Evolutionary conservation across 2,888 invertebrate species (phyloP).

Genomic region (Linhomoeus sp.): DNA sequence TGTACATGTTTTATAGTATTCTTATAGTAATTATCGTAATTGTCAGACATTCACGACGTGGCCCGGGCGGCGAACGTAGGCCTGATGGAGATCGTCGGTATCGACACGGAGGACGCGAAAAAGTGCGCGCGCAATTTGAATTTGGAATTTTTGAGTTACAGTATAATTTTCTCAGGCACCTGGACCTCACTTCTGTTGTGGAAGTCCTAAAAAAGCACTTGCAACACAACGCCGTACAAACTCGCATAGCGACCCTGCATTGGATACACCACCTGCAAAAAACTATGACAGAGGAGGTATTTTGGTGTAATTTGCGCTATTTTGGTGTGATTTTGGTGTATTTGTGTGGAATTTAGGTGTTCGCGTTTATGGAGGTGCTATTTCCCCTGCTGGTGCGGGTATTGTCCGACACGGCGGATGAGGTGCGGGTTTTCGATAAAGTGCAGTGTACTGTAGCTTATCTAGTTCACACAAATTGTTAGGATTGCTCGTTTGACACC

Average conservation of each 20-base stretch:
- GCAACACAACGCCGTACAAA: conserved; percentile 66
- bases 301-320: too few species aligned
- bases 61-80: conserved; percentile 66
- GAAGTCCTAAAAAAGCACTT: conserved; percentile 61
- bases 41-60: conserved; percentile 30
- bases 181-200: conserved; percentile 47
- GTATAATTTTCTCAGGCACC: too few species aligned
- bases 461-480: too few species aligned
- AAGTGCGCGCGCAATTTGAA: conserved; percentile 25
- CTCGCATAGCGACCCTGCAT: conserved; percentile 77
- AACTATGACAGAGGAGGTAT: conserved; percentile 60
- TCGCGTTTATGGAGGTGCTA: conserved; percentile 36
- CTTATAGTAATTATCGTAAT: too few species aligned
- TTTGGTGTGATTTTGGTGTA: too few species aligned
- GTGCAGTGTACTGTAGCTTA: too few species aligned
- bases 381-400: conserved; percentile 54
- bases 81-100: conserved; percentile 48
- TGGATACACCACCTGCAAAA: conserved; percentile 85
- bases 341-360: conserved; percentile 36
- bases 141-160: too few species aligned
- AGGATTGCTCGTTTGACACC: too few species aligned
- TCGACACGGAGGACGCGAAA: conserved; percentile 21
- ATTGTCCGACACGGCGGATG: conserved; percentile 73
- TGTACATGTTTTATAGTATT: too few species aligned
- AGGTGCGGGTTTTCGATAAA: too few species aligned